phyloP scores from a whole-genome alignment of 2,888 invertebrate species.

The Ectemnius cavifrons region DNA sequence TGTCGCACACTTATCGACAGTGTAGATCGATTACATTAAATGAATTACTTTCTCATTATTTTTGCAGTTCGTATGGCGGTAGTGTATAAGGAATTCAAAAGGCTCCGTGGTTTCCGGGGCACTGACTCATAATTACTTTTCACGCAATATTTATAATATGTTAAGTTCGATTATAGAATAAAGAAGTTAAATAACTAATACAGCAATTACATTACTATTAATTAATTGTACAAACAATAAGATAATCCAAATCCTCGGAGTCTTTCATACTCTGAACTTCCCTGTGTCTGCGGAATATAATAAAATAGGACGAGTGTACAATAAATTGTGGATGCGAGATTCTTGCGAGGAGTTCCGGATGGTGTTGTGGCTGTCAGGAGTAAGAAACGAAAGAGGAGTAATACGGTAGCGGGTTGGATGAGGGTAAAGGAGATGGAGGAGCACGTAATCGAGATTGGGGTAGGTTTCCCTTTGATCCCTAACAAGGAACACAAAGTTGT shows the following conservation, averaged over 20 bases:
- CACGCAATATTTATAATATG: background rate
- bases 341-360: no score
- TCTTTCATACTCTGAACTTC: no score
- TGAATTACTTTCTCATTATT: slow-evolving; percentile 40
- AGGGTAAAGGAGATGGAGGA: slow-evolving; percentile 41
- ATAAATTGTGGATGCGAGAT: no score
- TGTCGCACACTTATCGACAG: background rate
- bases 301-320: no score
- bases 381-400: slow-evolving; percentile 24
- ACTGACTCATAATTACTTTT: background rate
- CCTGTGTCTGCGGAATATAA: no score
- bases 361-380: slow-evolving; percentile 9
- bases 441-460: slow-evolving; percentile 62
- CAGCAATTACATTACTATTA: background rate
- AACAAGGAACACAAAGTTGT: slow-evolving; percentile 74
- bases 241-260: no score
- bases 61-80: slow-evolving; percentile 85
- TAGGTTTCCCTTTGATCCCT: slow-evolving; percentile 71
- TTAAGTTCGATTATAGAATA: background rate
- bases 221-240: background rate
- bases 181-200: background rate
- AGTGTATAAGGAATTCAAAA: slow-evolving; percentile 87
- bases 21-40: background rate
- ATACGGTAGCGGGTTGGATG: background rate
- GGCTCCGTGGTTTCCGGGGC: slow-evolving; percentile 77